These are phyloP conservation scores for Sycophaga agraensis DNA, from an alignment of 1,140 invertebrate genomes.

Conservation along the genomic window DNA sequence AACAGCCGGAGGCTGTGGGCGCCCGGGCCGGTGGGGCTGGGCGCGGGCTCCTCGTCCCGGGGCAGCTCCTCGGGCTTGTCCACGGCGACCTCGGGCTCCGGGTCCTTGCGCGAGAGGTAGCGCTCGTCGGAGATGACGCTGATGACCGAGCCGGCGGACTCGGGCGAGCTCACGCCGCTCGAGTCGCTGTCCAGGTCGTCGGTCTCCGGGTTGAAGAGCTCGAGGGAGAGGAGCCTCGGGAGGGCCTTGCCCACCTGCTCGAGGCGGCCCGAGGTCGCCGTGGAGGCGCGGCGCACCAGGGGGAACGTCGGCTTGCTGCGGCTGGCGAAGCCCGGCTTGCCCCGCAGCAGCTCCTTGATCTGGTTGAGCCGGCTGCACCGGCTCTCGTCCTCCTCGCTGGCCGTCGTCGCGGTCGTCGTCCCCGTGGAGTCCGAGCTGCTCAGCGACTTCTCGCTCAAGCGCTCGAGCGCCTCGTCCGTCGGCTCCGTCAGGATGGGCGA, in stretches of 20 bases:
- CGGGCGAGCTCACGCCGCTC: slow-evolving; percentile 81
- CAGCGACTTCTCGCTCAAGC: background rate
- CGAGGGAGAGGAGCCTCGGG: slow-evolving; percentile 75
- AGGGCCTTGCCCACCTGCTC: slow-evolving; percentile 60
- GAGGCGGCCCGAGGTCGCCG: slow-evolving; percentile 50
- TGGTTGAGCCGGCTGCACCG: slow-evolving; percentile 65
- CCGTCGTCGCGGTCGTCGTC: slow-evolving; percentile 10
- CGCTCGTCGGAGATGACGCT: slow-evolving; percentile 61
- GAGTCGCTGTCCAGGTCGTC: slow-evolving; percentile 89
- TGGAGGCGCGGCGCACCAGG: slow-evolving; percentile 63
- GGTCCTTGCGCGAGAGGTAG: background rate
- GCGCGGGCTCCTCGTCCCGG: background rate
- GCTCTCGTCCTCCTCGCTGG: slow-evolving; percentile 45
- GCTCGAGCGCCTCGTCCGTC: slow-evolving; percentile 25
- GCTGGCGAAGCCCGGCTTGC: slow-evolving; percentile 61
- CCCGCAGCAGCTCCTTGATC: slow-evolving; percentile 68
- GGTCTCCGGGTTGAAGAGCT: slow-evolving; percentile 86
- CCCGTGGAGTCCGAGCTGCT: background rate
- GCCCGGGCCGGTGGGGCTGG: slow-evolving; percentile 2
- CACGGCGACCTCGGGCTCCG: too few species aligned
- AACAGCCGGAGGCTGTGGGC: slow-evolving; percentile 49
- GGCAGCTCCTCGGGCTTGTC: slow-evolving; percentile 2
- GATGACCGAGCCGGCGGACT: slow-evolving; percentile 83
- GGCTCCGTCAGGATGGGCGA: slow-evolving; percentile 1
- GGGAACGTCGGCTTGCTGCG: slow-evolving; percentile 58